Evolutionary conservation across 2,888 invertebrate species (phyloP), one percentile per base, ranked within the genome.

Genomic region (Trichopoda pennipes): DNA sequence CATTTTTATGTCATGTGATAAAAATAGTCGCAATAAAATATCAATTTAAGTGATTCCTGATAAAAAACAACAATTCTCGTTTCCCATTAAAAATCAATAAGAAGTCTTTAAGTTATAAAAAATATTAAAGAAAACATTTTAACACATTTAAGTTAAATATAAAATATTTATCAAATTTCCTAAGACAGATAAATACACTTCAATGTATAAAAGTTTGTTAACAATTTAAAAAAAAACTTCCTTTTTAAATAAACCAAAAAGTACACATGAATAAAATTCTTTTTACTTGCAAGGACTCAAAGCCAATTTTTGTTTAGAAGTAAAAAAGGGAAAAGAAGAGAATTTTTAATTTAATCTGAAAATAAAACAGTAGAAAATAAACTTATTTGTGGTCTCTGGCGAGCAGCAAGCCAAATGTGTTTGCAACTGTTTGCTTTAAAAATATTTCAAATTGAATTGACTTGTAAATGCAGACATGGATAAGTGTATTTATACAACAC

Each of bases 311-410:
- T 47, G 47, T 28, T 28, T 28, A 28, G 28, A 28, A 28, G 28
- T 8, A 28, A 28, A 28, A 56, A 28, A 19, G 44, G 4, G 16
- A 3, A 53, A 28, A 64, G 64, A 74, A 69, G n/a, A 69, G 53
- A 69, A 38, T 42, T 63, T 69, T 70, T 64, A 56, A 77, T 77
- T 63, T 42, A 70, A 70, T 63, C 28, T 14, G 35, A 77, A 70
- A 70, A 55, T 47, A 70, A 70, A 70, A 49, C 56, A 49, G 49
- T 32, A 55, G 69, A 61, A 63, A 77, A 77, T 77, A 69, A 77
- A 69, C 47, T 77, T 56, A 28, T 76, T 44, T 70, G 56, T 70
- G 70, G 77, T 64, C 70, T 77, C 56, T 42, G 28, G 42, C 12
- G 49, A 19, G 32, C 66, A 49, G 58, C 58, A 49, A 49, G 14